Base-by-base conservation (phyloP, 2,113 vertebrate species). In the Aspiorhynchus laticeps region DNA sequence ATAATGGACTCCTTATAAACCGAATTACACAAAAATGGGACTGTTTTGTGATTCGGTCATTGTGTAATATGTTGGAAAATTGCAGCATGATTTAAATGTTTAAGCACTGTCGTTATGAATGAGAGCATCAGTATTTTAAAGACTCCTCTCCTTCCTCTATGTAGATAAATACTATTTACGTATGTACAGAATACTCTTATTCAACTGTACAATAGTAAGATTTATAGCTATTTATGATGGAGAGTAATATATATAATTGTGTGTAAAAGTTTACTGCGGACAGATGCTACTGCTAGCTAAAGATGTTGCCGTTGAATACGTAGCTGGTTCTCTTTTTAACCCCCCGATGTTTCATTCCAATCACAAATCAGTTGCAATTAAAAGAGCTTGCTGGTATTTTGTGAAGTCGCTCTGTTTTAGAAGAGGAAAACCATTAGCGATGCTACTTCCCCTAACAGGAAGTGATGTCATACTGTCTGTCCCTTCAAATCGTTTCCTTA, bases 221-320 rank as follows among this genome's bases (percentile, higher is more conserved):
- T 91, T 89, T 93, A 95, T 92, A 95, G 90, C 92, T 94, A 95
- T 95, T 94, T 95, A 94, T 94, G 91, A 92, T 87, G 93, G 93
- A 93, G 92, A 95, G 93, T 95, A 95, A 95, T 95, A 95, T 95
- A 95, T 95, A 94, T 90, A 91, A 92, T 85, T 67, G 78, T 88
- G 88, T 90, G 87, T 90, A 83, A 86, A 88, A 63, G 84, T 88
- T 88, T 87, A 89, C 75, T 53, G 71, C 85, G 61, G 80, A 91
- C 67, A 83, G 51, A 82, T 59, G 69, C 75, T 77, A 77, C 75
- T 86, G 75, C 75, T 71, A 53, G 81, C 78, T 51, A 86, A 83
- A 88, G 75, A 51, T 74, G 28, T 82, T 78, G 28, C 53, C n/a
- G 48, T 59, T 38, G 48, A 86, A 86, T 19, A 48, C 26, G 15